Evolutionary conservation across 2,797 vertebrate species (phyloP), one percentile per base, ranked within the genome.

Genomic region (Calcarius lapponicus): DNA sequence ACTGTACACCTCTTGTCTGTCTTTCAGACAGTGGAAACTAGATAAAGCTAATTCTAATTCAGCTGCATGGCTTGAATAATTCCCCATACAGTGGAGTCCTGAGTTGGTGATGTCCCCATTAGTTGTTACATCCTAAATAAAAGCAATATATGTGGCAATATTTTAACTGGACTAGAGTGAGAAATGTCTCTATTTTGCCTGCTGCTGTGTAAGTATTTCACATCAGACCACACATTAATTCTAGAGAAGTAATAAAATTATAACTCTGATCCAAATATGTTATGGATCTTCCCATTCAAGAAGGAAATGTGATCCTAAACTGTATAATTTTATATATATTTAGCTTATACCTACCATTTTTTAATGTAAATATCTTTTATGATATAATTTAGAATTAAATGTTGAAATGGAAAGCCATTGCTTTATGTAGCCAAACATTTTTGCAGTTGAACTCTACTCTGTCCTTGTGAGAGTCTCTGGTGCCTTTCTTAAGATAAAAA

Each of bases 121-220:
- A 81, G 54, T 75, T 61, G 42, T 4, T 79, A 54, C 15, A 91
- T 61, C 18, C 21, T 65, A 89, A 93, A 67, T 83, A 74, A 89
- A 88, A 79, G 21, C 24, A 71, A 34, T 69, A 36, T 34, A 31
- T 91, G 79, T 95, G 81, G 21, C 56, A 92, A 91, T 91, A 92
- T 73, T 92, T 96, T 80, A 91, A 58, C 22, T 70, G 56, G 34
- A 91, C 42, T 3, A 13, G 32, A 72, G 24, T 72, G 17, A 85
- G 34, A 80, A 71, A 69, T 64, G 36, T 69, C 70, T 86, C 57
- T 71, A 17, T 88, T 91, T 90, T 79, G 48, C 78, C 32, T 75
- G 24, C 29, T 91, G 21, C 40, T 79, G 11, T 36, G 34, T 45
- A 58, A 65, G 14, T 61, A 72, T 80, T 87, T 87, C 47, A 87